Conservation (phyloP, 2,888 invertebrate species). For the Plutella xylostella region DNA sequence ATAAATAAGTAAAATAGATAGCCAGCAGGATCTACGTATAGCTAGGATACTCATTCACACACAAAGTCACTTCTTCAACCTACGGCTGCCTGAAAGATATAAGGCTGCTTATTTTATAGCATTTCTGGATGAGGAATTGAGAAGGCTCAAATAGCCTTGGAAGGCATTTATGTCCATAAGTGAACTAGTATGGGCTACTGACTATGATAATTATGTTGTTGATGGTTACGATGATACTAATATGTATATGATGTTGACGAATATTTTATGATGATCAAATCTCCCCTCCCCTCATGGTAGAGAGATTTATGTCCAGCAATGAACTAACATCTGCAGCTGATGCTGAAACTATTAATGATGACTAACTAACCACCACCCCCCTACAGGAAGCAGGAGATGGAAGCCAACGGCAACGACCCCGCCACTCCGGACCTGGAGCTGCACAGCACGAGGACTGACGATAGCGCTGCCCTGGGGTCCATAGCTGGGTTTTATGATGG, state of each 20-base stretch:
- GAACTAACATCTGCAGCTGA: neutral
- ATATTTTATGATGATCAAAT: neutral
- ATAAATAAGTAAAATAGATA: neutral
- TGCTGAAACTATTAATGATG: neutral
- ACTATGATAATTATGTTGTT: too few species aligned
- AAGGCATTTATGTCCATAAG: too few species aligned
- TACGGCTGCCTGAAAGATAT: too few species aligned
- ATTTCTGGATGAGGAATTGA: too few species aligned
- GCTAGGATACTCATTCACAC: neutral
- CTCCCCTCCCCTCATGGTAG: neutral
- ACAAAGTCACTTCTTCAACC: too few species aligned
- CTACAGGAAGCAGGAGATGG: slow-evolving; percentile 39
- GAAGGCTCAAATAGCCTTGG: too few species aligned
- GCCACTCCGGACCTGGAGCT: slow-evolving; percentile 22
- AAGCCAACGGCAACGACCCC: slow-evolving; percentile 47
- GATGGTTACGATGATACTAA: too few species aligned
- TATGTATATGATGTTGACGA: neutral
- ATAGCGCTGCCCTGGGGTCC: slow-evolving; percentile 24
- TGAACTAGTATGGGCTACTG: too few species aligned
- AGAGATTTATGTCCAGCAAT: neutral
- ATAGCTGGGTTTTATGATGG: slow-evolving; percentile 66
- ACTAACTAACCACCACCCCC: neutral
- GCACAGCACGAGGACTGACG: slow-evolving; percentile 3
- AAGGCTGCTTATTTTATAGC: too few species aligned
- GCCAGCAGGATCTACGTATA: neutral